These are phyloP conservation scores for Drosophila nr. perissopoda DNA, from an alignment of 2,888 invertebrate genomes.

Conservation along the genomic window DNA sequence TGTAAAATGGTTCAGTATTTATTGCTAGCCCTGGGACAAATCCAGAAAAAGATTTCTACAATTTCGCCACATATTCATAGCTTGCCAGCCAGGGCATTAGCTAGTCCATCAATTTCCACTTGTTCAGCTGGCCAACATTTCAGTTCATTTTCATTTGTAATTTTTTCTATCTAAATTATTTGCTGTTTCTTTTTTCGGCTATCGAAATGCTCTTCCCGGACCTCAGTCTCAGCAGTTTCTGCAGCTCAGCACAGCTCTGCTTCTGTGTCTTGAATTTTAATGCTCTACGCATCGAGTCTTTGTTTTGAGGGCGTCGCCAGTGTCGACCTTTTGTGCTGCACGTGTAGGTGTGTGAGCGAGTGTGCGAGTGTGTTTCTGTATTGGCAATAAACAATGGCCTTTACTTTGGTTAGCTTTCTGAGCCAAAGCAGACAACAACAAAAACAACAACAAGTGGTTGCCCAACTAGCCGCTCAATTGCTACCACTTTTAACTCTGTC, in stretches of 20 bases:
- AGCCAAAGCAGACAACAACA: conserved; percentile 37
- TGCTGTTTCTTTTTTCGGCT: conserved; percentile 24
- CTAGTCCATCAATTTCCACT: background rate
- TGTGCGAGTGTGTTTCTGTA: conserved; percentile 13
- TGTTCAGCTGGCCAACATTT: conserved; percentile 39
- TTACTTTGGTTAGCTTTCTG: conserved; percentile 33
- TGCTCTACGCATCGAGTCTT: conserved; percentile 29
- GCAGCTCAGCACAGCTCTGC: conserved; percentile 9
- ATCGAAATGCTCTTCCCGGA: conserved; percentile 50
- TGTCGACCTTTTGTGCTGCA: conserved; percentile 52
- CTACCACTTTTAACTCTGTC: conserved; percentile 37
- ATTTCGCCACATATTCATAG: background rate
- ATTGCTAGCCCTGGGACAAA: no score
- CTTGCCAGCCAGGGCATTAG: conserved; percentile 3
- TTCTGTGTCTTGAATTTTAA: conserved; percentile 64
- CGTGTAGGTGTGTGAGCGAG: conserved; percentile 2
- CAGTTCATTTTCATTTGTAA: conserved; percentile 57
- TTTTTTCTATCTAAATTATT: conserved; percentile 18
- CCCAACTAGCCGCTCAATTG: conserved; percentile 67
- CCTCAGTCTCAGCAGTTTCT: background rate
- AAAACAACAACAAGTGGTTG: conserved; percentile 72
- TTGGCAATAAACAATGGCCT: conserved; percentile 58
- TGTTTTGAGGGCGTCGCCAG: conserved; percentile 58
- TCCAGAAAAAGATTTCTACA: background rate
- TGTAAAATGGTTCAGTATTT: no score